Evolutionary conservation across 2,888 invertebrate species (phyloP).

Genomic region (Hirtodrosophila trivittata): DNA sequence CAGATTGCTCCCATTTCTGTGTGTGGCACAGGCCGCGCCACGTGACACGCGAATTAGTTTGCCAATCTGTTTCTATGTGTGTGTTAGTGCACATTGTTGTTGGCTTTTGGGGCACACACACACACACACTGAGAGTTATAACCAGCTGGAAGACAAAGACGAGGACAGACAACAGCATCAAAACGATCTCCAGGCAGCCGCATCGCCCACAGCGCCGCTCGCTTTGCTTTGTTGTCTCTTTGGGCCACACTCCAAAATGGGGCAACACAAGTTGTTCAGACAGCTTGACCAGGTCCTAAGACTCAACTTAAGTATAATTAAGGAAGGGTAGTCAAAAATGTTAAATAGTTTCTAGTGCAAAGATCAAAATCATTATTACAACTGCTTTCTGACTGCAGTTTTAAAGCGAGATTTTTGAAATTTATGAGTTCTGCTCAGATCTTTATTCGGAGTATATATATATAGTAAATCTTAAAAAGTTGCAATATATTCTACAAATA

Average conservation of each 20-base stretch:
- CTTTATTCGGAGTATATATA: too few relatives aligned
- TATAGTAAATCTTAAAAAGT: too few relatives aligned
- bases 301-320: neutral
- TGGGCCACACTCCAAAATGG: conserved; percentile 16
- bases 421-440: too few relatives aligned
- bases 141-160: conserved; percentile 29
- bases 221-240: conserved; percentile 52
- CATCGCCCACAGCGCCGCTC: conserved; percentile 67
- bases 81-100: conserved; percentile 27
- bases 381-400: too few relatives aligned
- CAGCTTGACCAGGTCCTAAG: conserved; percentile 26
- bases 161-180: conserved; percentile 30
- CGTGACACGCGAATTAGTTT: conserved; percentile 71
- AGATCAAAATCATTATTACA: too few relatives aligned
- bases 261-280: conserved; percentile 41
- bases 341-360: too few relatives aligned
- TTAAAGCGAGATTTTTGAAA: too few relatives aligned
- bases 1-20: conserved; percentile 67
- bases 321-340: too few relatives aligned
- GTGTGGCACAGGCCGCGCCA: conserved; percentile 57
- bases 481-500: too few relatives aligned
- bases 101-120: conserved; percentile 56
- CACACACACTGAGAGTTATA: neutral
- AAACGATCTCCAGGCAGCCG: conserved; percentile 65
- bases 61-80: conserved; percentile 41